A percentile compares a stretch with the other conserved stretches of the same genome.
phyloP scores from a whole-genome alignment of 2,113 vertebrate species.

The Cyanoramphus novaezelandiae region DNA sequence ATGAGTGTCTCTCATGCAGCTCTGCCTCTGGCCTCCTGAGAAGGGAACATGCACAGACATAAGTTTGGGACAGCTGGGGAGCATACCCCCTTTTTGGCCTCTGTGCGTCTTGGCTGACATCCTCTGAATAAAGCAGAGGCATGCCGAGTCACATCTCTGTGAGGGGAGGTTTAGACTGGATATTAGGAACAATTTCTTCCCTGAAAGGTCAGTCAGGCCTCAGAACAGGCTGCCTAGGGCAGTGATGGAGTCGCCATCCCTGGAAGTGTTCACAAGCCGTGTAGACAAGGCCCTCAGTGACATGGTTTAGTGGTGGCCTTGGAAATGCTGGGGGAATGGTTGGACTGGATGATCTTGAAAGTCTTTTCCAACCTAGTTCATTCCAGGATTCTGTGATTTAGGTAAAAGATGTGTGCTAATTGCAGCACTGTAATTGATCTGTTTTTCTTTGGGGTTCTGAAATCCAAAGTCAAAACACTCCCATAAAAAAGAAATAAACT shows the following conservation, averaged over 20 bases:
- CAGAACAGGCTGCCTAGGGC: not conserved
- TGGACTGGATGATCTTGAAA: not conserved
- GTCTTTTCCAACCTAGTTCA: not conserved
- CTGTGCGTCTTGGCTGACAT: not conserved
- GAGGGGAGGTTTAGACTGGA: not conserved
- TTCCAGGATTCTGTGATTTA: not conserved
- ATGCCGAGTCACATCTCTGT: accelerated
- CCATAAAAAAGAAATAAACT: conserved; percentile 43
- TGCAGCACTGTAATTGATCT: not conserved
- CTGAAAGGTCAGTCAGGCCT: not conserved
- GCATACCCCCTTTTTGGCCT: not conserved
- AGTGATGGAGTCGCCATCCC: not conserved
- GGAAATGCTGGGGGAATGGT: not conserved
- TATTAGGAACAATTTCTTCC: not conserved
- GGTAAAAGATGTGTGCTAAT: not conserved
- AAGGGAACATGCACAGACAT: not conserved
- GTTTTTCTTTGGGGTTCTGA: not conserved
- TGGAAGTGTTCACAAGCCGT: not conserved
- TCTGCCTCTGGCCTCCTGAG: not conserved
- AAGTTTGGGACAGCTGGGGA: not conserved
- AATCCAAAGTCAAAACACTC: conserved; percentile 31
- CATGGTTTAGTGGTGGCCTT: not conserved
- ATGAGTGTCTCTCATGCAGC: not conserved
- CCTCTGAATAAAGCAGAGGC: not conserved
- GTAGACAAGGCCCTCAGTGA: not conserved